phyloP scores from a whole-genome alignment of 2,888 invertebrate genomes.

The Amphimallon solstitiale region DNA sequence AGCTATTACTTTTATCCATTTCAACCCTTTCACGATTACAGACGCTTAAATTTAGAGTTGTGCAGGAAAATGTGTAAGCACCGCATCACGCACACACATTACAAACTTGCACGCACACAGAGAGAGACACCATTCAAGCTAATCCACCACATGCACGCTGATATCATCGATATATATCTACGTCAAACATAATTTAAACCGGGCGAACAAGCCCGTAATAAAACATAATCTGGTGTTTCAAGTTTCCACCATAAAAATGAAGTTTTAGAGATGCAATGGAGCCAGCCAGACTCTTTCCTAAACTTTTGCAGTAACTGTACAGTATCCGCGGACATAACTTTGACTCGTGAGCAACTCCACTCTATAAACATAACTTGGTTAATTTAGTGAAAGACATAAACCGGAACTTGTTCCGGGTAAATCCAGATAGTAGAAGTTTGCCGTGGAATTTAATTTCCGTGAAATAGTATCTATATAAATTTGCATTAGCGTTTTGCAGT shows the following conservation, averaged over 20 bases:
- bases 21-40: constrained; percentile 49
- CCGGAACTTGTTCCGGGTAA: constrained; percentile 44
- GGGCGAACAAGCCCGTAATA: constrained; percentile 32
- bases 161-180: constrained; percentile 24
- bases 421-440: constrained; percentile 36
- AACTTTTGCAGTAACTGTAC: constrained; percentile 44
- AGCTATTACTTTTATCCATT: constrained; percentile 52
- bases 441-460: constrained; percentile 50
- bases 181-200: constrained; percentile 32
- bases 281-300: constrained; percentile 38
- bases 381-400: constrained; percentile 53
- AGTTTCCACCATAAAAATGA: constrained; percentile 36
- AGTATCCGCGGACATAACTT: constrained; percentile 43
- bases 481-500: constrained; percentile 44
- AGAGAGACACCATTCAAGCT: constrained; percentile 5
- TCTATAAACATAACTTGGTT: constrained; percentile 53
- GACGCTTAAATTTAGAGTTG: constrained; percentile 11
- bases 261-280: constrained; percentile 36
- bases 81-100: not conserved
- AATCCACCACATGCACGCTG: constrained; percentile 6
- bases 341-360: constrained; percentile 34
- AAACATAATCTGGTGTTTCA: constrained; percentile 42
- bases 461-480: constrained; percentile 51
- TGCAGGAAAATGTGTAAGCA: constrained; percentile 1
- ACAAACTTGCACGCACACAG: not conserved